Evolutionary conservation across 2,113 vertebrate genomes (phyloP).

Genomic region (Gallinago undulata): DNA sequence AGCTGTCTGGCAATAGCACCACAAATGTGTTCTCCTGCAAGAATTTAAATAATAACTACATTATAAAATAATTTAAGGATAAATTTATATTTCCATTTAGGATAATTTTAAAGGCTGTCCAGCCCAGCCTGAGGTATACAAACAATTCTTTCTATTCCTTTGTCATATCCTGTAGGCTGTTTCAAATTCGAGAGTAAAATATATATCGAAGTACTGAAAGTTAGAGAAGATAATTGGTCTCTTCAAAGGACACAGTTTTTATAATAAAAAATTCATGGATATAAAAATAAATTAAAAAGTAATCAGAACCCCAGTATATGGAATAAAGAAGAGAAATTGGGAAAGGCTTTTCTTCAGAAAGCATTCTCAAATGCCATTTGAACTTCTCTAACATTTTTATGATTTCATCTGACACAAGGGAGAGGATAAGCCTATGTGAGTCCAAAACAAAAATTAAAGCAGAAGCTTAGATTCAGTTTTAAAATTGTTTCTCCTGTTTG

Average conservation of each 20-base stretch:
- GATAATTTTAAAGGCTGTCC: background rate
- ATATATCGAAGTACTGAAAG: background rate
- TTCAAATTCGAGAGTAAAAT: background rate
- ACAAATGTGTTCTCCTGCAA: background rate
- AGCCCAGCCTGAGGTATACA: background rate
- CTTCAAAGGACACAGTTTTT: background rate
- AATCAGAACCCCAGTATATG: background rate
- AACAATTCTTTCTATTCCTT: background rate
- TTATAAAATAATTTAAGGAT: background rate
- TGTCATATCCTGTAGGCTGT: background rate
- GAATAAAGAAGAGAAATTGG: background rate
- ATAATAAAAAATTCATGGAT: background rate
- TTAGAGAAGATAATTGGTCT: background rate
- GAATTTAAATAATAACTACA: background rate
- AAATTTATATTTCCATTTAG: background rate
- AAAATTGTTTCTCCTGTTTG: background rate
- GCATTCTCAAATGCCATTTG: background rate
- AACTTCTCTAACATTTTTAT: background rate
- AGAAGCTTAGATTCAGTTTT: background rate
- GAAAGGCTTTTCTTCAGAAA: background rate
- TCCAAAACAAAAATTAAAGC: background rate
- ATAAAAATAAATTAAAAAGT: background rate
- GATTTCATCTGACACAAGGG: background rate
- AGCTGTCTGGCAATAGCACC: background rate
- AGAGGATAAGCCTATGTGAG: background rate